phyloP scores from a whole-genome alignment of 1,140 invertebrate species.

The Melitaea cinxia region DNA sequence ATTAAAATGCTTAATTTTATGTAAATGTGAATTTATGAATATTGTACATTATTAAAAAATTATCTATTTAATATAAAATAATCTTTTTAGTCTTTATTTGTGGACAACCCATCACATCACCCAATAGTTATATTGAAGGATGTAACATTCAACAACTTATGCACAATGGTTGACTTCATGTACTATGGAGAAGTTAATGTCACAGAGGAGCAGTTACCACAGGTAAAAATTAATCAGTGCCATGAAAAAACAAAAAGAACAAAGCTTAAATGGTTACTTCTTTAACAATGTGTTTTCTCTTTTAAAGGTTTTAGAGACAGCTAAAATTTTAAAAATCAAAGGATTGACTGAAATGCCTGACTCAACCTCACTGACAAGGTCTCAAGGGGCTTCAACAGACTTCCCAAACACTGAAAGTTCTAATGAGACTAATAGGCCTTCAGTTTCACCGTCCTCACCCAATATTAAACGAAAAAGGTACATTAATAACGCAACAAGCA shows the following conservation, averaged over 20 bases:
- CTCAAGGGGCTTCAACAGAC: constrained; percentile 82
- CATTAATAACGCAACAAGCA: not conserved
- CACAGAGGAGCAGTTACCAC: constrained; percentile 91
- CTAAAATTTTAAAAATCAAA: constrained; percentile 93
- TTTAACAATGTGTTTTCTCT: constrained; percentile 1
- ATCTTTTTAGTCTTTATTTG: constrained; percentile 62
- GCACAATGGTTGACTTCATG: constrained; percentile 95
- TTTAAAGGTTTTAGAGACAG: constrained; percentile 89
- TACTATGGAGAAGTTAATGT: constrained; percentile 96
- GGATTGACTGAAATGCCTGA: constrained; percentile 92
- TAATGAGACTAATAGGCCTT: constrained; percentile 74
- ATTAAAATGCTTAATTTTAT: no score
- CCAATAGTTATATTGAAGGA: constrained; percentile 95
- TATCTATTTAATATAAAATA: not conserved
- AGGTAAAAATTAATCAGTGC: constrained; percentile 55
- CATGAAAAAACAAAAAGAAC: not conserved
- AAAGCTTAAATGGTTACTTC: no score
- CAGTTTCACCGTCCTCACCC: constrained; percentile 70
- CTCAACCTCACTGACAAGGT: constrained; percentile 85
- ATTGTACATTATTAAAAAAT: not conserved
- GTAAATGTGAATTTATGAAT: not conserved
- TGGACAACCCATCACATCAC: constrained; percentile 91
- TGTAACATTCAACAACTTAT: constrained; percentile 92
- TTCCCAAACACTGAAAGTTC: constrained; percentile 78
- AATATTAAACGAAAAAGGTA: constrained; percentile 54